Evolutionary conservation across 2,113 vertebrate species (phyloP), one percentile per base, ranked within the genome.

Genomic region (Cyanoliseus patagonus): DNA sequence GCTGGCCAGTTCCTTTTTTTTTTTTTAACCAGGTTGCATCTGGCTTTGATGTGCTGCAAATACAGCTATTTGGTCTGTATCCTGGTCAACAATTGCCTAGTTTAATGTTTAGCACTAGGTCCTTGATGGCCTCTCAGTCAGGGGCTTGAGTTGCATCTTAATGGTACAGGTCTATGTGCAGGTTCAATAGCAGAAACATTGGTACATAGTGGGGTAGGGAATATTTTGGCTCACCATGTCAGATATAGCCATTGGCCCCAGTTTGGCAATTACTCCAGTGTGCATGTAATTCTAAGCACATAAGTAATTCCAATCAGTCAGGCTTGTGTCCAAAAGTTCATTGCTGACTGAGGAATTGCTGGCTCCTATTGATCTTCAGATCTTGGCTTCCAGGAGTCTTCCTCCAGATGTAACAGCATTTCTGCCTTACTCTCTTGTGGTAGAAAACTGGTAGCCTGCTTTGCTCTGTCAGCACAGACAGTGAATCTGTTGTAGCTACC

Each of bases 261-360:
- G 0, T 87, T 44, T 87, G 89, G 77, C 74, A 69, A 11, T 78
- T 81, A 72, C 69, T 95, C 95, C 76, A 75, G 80, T 75, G 51
- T 61, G 35, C 49, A 12, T 79, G 74, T 78, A 72, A 81, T 95
- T 96, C 86, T 68, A 94, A 95, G 62, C 73, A 79, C 78, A 25
- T 51, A 89, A 92, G 62, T 89, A 85, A 89, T 92, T 95, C 86
- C 70, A 95, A 78, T 82, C 81, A 75, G 57, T 82, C 74, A 57
- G 57, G 35, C 66, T 91, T 91, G 69, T 72, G 20, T 78, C 92
- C 84, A 72, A 83, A 90, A 88, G 75, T 88, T 59, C 53, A 16
- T 37, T 94, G 79, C 90, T 92, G 94, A 91, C 69, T 42, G 47
- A 62, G 37, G 25, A 73, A 81, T 91, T 94, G 93, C 61, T 93